Base-by-base conservation (phyloP, 2,888 invertebrate genomes). In the Nymphalis c-album region DNA sequence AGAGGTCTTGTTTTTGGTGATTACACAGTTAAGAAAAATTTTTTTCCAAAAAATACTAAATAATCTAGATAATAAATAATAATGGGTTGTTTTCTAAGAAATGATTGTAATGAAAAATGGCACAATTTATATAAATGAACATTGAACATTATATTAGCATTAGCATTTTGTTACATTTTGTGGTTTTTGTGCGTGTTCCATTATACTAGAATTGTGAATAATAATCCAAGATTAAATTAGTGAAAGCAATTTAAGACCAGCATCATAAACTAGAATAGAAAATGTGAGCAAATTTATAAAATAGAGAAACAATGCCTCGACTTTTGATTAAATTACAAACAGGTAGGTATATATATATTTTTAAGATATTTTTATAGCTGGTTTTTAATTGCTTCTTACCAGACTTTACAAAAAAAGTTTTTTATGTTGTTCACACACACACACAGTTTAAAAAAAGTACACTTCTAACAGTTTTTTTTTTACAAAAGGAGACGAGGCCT, bases 161-260 rank as follows among this genome's bases (percentile, higher is more conserved):
- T 70, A 62, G 60, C 61, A 63, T 60, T 72, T 69, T 63, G 60
- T 70, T 70, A 71, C 65, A 69, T 67, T 69, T 71, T 70, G 69
- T 68, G 69, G 71, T 67, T 64, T 51, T 51, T 64, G 69, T 71
- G 71, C 71, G 71, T 71, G 71, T 63, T 67, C 53, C 62, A 63
- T 66, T 64, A 62, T 71, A 69, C 64, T 70, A 59, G 59, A 67
- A 62, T 68, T 62, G 70, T 59, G 68, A 68, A 64, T 68, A 64
- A 60, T 61, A 64, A n/a, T 64, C 31, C 10, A 55, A 46, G 60
- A 60, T 64, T 64, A 68, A 59, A 68, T 64, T 68, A 60, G 48
- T 47, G 16, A 20, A 64, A 55, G 55, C 46, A 48, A 68, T 64
- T 68, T 48, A 50, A 48, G 13, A 64, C 47, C 35, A 60, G 47